Percentiles rank a stretch among this genome's conserved stretches.
Evolutionary conservation across 2,113 vertebrate genomes (phyloP).

Genomic region (Cacatua alba): DNA sequence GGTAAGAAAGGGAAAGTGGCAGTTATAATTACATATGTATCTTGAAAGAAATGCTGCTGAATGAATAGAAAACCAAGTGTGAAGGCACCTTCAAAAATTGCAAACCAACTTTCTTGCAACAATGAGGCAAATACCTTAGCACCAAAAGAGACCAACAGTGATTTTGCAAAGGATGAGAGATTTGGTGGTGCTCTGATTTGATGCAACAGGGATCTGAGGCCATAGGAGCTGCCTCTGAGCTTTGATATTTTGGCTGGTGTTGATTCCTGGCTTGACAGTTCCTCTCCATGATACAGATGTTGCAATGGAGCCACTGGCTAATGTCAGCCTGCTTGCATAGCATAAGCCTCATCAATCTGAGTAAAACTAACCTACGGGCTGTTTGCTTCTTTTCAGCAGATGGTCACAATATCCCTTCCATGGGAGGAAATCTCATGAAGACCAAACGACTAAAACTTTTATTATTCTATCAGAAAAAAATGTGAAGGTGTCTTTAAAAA

Average conservation of each 20-base stretch:
- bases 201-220: neutral
- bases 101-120: neutral
- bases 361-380: neutral
- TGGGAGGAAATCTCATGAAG: neutral
- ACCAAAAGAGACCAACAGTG: neutral
- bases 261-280: neutral
- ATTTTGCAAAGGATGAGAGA: neutral
- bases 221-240: neutral
- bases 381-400: neutral
- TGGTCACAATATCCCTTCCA: neutral
- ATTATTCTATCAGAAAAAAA: neutral
- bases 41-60: neutral
- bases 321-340: neutral
- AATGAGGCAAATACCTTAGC: neutral
- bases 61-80: neutral
- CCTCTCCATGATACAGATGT: neutral
- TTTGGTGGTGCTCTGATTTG: neutral
- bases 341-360: neutral
- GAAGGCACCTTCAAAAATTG: neutral
- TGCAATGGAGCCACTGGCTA: neutral
- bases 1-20: neutral
- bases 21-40: neutral
- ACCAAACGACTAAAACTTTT: neutral
- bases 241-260: neutral
- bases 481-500: neutral